A percentile compares a stretch with the other conserved stretches of the same genome.
Evolutionary conservation across 1,140 invertebrate species (phyloP).

Genomic region (Papilio polytes): DNA sequence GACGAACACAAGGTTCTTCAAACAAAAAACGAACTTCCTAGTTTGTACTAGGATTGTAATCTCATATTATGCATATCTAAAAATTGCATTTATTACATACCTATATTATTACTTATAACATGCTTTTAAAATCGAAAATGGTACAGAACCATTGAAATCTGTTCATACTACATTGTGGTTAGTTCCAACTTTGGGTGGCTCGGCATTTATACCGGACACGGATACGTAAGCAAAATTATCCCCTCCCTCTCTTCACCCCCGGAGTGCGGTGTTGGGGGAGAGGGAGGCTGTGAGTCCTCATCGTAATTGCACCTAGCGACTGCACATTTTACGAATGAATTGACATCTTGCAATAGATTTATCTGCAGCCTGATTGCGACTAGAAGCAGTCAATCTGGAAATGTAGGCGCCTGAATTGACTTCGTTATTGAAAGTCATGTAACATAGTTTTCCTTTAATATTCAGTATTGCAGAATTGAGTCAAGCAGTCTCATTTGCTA

Average conservation of each 20-base stretch:
- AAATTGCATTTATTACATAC: no score
- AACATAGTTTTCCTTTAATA: not conserved
- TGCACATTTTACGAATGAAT: slow-evolving; percentile 28
- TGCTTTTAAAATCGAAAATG: slow-evolving; percentile 67
- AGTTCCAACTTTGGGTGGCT: slow-evolving; percentile 44
- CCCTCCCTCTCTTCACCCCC: not conserved
- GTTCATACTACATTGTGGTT: slow-evolving; percentile 81
- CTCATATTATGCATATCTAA: no score
- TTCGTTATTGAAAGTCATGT: not conserved
- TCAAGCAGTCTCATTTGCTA: not conserved
- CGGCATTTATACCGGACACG: not conserved
- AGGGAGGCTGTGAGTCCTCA: not conserved
- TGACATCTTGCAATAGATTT: slow-evolving; percentile 29
- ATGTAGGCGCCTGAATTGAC: not conserved
- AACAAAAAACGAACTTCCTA: no score
- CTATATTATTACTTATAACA: not conserved
- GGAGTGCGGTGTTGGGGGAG: not conserved
- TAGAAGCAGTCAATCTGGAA: not conserved
- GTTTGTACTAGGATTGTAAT: no score
- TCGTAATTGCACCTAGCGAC: slow-evolving; percentile 26
- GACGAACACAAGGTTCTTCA: no score
- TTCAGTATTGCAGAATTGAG: not conserved
- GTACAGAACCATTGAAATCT: slow-evolving; percentile 50
- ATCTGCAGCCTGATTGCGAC: slow-evolving; percentile 10
- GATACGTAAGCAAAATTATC: slow-evolving; percentile 31